Conservation (phyloP, 1,140 invertebrate genomes). For the Phortica variegata region DNA sequence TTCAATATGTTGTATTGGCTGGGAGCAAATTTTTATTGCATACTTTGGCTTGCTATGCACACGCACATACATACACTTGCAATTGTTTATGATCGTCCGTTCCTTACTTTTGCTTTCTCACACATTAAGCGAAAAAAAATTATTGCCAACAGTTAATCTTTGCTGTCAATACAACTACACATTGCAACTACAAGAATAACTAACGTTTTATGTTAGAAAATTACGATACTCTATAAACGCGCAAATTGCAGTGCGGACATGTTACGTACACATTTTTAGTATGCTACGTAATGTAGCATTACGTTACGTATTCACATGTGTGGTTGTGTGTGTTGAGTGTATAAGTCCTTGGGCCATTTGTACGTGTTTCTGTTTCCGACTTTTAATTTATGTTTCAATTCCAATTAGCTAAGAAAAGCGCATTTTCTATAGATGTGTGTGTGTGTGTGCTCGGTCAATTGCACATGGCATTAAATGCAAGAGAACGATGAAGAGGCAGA, state of each 20-base stretch:
- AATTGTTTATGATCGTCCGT: constrained; percentile 36
- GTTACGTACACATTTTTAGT: too few relatives aligned
- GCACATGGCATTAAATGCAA: not conserved
- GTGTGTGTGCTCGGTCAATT: constrained; percentile 4
- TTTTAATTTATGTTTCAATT: constrained; percentile 55
- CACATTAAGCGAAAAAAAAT: constrained; percentile 19
- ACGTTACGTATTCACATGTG: constrained; percentile 30
- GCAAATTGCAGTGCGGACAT: constrained; percentile 33
- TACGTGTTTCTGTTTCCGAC: constrained; percentile 29
- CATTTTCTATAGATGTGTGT: constrained; percentile 34
- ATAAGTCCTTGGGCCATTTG: constrained; percentile 27
- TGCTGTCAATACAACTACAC: constrained; percentile 42
- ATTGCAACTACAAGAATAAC: constrained; percentile 8
- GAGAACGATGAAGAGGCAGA: not conserved
- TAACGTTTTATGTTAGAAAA: constrained; percentile 25
- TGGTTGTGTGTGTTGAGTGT: constrained; percentile 26
- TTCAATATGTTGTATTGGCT: constrained; percentile 36
- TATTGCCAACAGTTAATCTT: constrained; percentile 49
- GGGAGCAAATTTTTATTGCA: constrained; percentile 32
- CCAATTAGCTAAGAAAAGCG: constrained; percentile 47
- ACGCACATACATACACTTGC: too few relatives aligned
- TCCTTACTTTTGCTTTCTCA: too few relatives aligned
- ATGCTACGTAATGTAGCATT: constrained; percentile 20
- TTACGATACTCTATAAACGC: constrained; percentile 42
- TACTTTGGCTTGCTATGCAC: too few relatives aligned